Conservation (phyloP, 1,140 invertebrate species). For the Hyles vespertilio region DNA sequence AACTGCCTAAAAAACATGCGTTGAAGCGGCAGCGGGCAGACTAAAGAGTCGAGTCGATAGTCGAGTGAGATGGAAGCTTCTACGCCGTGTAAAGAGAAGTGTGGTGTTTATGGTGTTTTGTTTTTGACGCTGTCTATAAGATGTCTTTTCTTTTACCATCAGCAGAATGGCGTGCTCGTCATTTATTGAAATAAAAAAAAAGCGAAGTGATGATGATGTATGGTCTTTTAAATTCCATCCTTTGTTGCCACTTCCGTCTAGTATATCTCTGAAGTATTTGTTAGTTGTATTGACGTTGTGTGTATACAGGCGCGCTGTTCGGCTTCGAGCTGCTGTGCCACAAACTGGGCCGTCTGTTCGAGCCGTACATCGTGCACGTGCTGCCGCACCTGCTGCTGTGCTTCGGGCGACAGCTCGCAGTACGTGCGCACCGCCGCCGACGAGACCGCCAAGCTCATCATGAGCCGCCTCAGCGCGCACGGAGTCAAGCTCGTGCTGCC, state of each 20-base stretch:
- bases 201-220: too few species aligned
- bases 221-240: too few species aligned
- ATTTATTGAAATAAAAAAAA: too few species aligned
- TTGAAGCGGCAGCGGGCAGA: too few species aligned
- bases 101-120: too few species aligned
- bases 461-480: slow-evolving; percentile 97
- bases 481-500: slow-evolving; percentile 97
- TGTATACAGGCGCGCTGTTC: slow-evolving; percentile 88
- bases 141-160: too few species aligned
- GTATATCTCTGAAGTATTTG: neutral
- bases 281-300: neutral
- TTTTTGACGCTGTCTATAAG: too few species aligned
- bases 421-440: slow-evolving; percentile 95
- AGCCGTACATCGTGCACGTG: slow-evolving; percentile 98
- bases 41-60: too few species aligned
- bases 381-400: slow-evolving; percentile 95
- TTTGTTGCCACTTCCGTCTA: neutral
- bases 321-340: slow-evolving; percentile 98
- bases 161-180: too few species aligned
- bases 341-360: slow-evolving; percentile 96
- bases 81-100: too few species aligned
- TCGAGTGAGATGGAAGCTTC: too few species aligned
- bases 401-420: slow-evolving; percentile 96
- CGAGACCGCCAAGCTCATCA: slow-evolving; percentile 95
- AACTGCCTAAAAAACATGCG: too few species aligned